Evolutionary conservation across 2,888 invertebrate species (phyloP).

Genomic region (Brenthis hecate): DNA sequence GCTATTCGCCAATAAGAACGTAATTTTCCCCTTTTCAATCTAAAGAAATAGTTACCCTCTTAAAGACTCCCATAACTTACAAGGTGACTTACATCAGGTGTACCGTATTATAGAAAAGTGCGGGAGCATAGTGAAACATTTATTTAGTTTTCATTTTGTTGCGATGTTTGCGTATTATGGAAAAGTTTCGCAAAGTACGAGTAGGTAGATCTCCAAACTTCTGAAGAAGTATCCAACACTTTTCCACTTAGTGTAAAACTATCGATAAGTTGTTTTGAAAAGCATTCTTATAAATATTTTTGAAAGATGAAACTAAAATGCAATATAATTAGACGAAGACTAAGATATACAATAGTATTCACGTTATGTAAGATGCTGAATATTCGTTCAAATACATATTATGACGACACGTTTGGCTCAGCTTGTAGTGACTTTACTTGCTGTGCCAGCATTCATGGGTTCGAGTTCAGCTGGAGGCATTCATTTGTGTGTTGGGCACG

Average conservation of each 20-base stretch:
- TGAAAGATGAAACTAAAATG: background rate
- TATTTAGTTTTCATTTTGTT: conserved; percentile 19
- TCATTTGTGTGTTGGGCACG: too few relatives aligned
- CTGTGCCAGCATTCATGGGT: too few relatives aligned
- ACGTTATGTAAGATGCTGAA: too few relatives aligned
- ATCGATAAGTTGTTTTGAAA: conserved; percentile 17
- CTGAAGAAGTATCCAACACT: conserved; percentile 9
- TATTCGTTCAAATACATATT: too few relatives aligned
- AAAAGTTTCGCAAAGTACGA: conserved; percentile 10
- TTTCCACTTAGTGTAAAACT: conserved; percentile 18
- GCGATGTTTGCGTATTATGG: conserved; percentile 13
- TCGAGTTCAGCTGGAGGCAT: too few relatives aligned
- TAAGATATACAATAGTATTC: too few relatives aligned
- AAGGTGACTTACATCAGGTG: conserved; percentile 50
- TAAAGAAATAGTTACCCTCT: conserved; percentile 52
- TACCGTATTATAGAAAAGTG: conserved; percentile 39
- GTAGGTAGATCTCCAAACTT: conserved; percentile 8
- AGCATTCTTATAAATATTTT: conserved; percentile 14
- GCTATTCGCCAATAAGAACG: conserved; percentile 33
- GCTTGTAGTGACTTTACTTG: too few relatives aligned
- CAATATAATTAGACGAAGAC: background rate
- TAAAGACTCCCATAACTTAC: conserved; percentile 52
- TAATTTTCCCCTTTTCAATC: conserved; percentile 50
- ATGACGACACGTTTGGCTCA: too few relatives aligned
- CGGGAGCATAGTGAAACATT: conserved; percentile 29